Base-by-base conservation (phyloP, 2,113 vertebrate species). In the Alectura lathami region DNA sequence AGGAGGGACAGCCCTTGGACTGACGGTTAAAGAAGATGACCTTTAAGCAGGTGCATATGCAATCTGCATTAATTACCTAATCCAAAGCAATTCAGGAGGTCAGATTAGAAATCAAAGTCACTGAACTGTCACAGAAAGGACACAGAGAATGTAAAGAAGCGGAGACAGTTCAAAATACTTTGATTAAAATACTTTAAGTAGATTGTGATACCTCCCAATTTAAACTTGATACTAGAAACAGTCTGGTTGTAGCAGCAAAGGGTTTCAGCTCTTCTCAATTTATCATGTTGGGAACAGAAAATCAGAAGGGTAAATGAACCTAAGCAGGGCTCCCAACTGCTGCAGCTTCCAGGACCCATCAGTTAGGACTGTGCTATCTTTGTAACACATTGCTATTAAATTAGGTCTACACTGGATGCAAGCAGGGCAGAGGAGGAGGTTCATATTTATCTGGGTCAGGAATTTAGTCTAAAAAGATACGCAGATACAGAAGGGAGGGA, bases 381-480 rank as follows among this genome's bases (percentile, higher is more conserved):
- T 88, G 51, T 90, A 86, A 95, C 91, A 96, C 92, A 82, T 88
- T 88, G 91, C 92, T 95, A 72, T 91, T 81, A 83, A 86, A 91
- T 95, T 83, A 97, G 83, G 79, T 79, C 90, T 91, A 34, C 8
- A 5, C 62, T 91, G 85, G 26, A 78, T 8, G 70, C 69, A 54
- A 38, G 53, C 86, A 83, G 81, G n/a, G 68, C 89, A 84, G 86
- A 87, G 81, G 53, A 91, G 53, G 74, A 91, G 83, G 66, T 68
- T 95, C 43, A 0, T 43, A 43, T 72, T 84, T 88, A 88, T 92
- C 86, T 72, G 75, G 92, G 91, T 29, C 76, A 84, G 80, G 86
- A 96, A 94, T 96, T 95, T 48, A 72, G 80, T 91, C 80, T 67
- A 70, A 83, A 95, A 93, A 96, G 92, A 86, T 86, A 92, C 2